A percentile compares a stretch with the other conserved stretches of the same genome.
phyloP scores from a whole-genome alignment of 2,113 vertebrate genomes.

The Clarias batrachus region DNA sequence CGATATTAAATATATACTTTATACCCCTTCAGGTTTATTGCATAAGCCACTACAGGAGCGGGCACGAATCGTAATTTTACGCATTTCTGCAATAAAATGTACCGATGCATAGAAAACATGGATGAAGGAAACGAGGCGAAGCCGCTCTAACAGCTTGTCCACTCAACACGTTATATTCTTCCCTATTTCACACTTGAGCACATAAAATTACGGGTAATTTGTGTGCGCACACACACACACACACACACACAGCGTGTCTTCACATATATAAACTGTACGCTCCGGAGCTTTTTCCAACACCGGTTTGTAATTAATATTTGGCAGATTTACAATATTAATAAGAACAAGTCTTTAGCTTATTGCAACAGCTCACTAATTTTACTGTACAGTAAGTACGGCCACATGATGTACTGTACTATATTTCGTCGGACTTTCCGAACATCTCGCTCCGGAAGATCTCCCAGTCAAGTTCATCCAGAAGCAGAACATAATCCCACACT shows the following conservation, averaged over 20 bases:
- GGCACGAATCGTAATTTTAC: slow-evolving; percentile 53
- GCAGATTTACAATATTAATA: slow-evolving; percentile 50
- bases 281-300: slow-evolving; percentile 28
- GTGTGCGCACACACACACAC: slow-evolving; percentile 1
- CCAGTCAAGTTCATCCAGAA: not conserved
- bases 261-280: not conserved
- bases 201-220: not conserved
- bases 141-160: slow-evolving; percentile 61
- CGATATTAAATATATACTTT: slow-evolving; percentile 37
- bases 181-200: slow-evolving; percentile 40
- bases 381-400: slow-evolving; percentile 3
- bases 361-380: not conserved
- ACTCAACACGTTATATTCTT: slow-evolving; percentile 39
- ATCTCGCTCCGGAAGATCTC: not conserved
- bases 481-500: not conserved
- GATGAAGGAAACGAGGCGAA: slow-evolving; percentile 45
- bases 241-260: not conserved
- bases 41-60: slow-evolving; percentile 53
- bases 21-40: slow-evolving; percentile 46
- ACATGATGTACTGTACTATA: slow-evolving; percentile 18
- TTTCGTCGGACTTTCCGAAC: not conserved
- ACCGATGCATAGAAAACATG: slow-evolving; percentile 53
- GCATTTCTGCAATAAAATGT: slow-evolving; percentile 64
- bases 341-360: slow-evolving; percentile 41
- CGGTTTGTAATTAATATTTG: slow-evolving; percentile 47